Percentiles rank a stretch among this genome's conserved stretches.
These are phyloP conservation scores for Andrena hattorfiana DNA, from an alignment of 2,888 invertebrate species.

Conservation along the genomic window DNA sequence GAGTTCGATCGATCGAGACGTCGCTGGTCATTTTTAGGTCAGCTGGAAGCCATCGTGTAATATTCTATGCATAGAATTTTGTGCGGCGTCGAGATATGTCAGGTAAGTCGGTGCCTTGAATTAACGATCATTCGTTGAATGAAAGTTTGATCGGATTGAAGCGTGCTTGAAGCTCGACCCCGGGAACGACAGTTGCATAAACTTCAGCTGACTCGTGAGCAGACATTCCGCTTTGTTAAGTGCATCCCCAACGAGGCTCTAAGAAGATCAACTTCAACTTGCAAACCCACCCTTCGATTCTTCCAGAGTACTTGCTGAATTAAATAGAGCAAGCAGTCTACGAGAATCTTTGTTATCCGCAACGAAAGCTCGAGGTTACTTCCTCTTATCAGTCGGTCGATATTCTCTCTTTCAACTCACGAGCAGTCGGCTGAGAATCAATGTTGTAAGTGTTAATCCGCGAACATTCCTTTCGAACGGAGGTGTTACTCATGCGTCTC, in stretches of 20 bases:
- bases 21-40: slow-evolving; percentile 46
- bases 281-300: not conserved
- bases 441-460: not conserved
- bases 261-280: not conserved
- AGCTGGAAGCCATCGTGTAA: slow-evolving; percentile 28
- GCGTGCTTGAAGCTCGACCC: not conserved
- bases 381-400: not conserved
- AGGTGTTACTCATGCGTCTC: slow-evolving; percentile 45
- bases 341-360: slow-evolving; percentile 2
- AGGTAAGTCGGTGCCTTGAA: not conserved
- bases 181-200: slow-evolving; percentile 9
- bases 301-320: slow-evolving; percentile 8
- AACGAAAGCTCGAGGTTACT: not conserved
- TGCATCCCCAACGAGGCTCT: not conserved
- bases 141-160: not conserved
- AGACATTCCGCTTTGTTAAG: slow-evolving; percentile 12
- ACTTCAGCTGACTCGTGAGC: slow-evolving; percentile 30
- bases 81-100: not conserved
- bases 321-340: not conserved
- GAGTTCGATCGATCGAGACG: slow-evolving; percentile 55
- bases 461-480: slow-evolving; percentile 32
- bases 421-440: slow-evolving; percentile 26
- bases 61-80: not conserved
- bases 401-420: slow-evolving; percentile 7
- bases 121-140: not conserved